Percentiles rank a stretch among this genome's conserved stretches.
These are phyloP conservation scores for Eumaeus atala DNA, from an alignment of 1,140 invertebrate species.

Conservation along the genomic window DNA sequence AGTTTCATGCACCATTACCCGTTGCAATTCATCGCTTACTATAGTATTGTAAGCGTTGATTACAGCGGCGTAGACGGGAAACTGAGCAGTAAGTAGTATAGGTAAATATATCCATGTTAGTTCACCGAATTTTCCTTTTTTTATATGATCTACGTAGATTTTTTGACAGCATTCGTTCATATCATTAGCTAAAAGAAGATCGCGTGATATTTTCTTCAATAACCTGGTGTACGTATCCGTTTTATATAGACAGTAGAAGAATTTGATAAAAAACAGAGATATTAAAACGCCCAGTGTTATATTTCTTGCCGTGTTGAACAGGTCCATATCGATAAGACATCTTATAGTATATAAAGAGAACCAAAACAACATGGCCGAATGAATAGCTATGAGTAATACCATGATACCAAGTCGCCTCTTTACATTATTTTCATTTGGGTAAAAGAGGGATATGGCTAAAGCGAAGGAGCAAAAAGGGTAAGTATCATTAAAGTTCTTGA, in stretches of 20 bases:
- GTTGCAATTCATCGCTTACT: constrained; percentile 30
- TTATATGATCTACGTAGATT: constrained; percentile 41
- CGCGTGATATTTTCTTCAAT: constrained; percentile 38
- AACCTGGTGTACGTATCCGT: constrained; percentile 36
- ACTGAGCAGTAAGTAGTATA: constrained; percentile 36
- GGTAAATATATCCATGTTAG: constrained; percentile 44
- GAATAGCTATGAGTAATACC: constrained; percentile 24
- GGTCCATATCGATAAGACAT: constrained; percentile 33
- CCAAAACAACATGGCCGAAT: constrained; percentile 39
- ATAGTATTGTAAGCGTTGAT: constrained; percentile 38
- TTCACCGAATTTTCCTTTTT: constrained; percentile 40
- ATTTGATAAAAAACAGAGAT: constrained; percentile 46
- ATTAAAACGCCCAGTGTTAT: constrained; percentile 39
- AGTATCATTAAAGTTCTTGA: constrained; percentile 49
- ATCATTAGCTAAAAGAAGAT: constrained; percentile 43
- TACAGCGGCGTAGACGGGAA: constrained; percentile 38
- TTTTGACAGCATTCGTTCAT: constrained; percentile 40
- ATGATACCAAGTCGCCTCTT: constrained; percentile 28
- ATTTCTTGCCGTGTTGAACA: constrained; percentile 43
- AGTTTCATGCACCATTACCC: constrained; percentile 54
- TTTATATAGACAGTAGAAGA: constrained; percentile 35
- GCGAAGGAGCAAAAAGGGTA: constrained; percentile 47
- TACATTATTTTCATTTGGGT: constrained; percentile 39
- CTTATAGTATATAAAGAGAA: constrained; percentile 39
- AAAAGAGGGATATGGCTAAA: constrained; percentile 39